These are phyloP conservation scores for Phyllopteryx taeniolatus DNA, from an alignment of 2,113 vertebrate species.

Conservation along the genomic window DNA sequence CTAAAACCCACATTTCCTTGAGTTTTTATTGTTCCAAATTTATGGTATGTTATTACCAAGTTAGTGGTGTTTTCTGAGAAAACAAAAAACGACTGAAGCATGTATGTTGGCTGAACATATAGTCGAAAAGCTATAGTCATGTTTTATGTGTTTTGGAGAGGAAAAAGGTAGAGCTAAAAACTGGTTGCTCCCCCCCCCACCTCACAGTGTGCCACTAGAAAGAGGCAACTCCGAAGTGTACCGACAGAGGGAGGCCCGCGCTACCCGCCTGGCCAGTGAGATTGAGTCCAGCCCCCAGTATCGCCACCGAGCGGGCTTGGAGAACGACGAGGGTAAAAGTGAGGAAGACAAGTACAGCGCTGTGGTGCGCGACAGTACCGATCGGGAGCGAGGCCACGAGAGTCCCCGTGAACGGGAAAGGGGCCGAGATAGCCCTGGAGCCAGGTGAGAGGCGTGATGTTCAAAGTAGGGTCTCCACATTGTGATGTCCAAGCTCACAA, in stretches of 20 bases:
- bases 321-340: constrained; percentile 84
- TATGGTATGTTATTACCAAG: background rate
- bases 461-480: background rate
- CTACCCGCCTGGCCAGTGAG: constrained; percentile 82
- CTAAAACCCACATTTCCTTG: background rate
- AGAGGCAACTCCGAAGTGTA: constrained; percentile 82
- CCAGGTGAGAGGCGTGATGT: constrained; percentile 51
- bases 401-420: constrained; percentile 65
- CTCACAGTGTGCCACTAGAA: constrained; percentile 81
- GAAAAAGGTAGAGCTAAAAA: no score
- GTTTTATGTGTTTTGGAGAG: no score
- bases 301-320: constrained; percentile 79
- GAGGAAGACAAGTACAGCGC: constrained; percentile 89
- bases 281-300: constrained; percentile 89
- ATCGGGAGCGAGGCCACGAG: constrained; percentile 64
- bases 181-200: no score
- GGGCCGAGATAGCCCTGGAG: constrained; percentile 66
- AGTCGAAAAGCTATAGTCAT: no score
- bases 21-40: background rate
- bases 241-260: constrained; percentile 83
- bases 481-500: no score
- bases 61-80: background rate
- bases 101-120: no score
- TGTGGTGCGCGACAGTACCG: constrained; percentile 75
- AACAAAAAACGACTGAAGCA: background rate